A percentile compares a stretch with the other conserved stretches of the same genome.
phyloP scores from a whole-genome alignment of 2,113 vertebrate species.

The Leptobrachium leishanense region DNA sequence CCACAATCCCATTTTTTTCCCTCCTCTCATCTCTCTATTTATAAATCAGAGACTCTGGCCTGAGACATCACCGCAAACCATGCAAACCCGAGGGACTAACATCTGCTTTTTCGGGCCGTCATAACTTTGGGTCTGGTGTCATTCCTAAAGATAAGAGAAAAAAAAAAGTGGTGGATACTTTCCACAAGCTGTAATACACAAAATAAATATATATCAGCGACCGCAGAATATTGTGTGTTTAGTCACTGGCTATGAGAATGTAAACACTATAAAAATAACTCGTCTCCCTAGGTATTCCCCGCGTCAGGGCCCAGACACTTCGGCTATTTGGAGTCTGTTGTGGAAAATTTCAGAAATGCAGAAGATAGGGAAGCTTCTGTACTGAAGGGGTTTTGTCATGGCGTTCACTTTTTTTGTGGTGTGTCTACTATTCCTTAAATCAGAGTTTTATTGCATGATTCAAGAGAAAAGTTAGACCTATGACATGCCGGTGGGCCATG shows the following conservation, averaged over 20 bases:
- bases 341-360: conserved; percentile 23
- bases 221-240: conserved; percentile 68
- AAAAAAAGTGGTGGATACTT: neutral
- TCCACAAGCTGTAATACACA: conserved; percentile 11
- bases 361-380: too few relatives aligned
- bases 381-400: too few relatives aligned
- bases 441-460: too few relatives aligned
- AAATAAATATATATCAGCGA: conserved; percentile 61
- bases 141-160: conserved; percentile 9
- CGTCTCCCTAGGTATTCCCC: conserved; percentile 48
- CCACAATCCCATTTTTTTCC: neutral
- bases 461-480: too few relatives aligned
- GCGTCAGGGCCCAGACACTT: conserved; percentile 30
- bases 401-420: too few relatives aligned
- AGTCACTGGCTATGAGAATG: conserved; percentile 60
- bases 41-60: neutral
- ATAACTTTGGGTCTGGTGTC: neutral
- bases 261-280: conserved; percentile 70
- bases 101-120: conserved; percentile 7
- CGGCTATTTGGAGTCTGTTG: conserved; percentile 24
- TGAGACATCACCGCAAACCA: conserved; percentile 1
- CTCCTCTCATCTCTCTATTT: neutral
- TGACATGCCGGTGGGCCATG: too few relatives aligned
- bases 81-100: neutral
- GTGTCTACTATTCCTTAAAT: too few relatives aligned